Base-by-base conservation (phyloP, 2,797 vertebrate species). In the Microchirus variegatus region DNA sequence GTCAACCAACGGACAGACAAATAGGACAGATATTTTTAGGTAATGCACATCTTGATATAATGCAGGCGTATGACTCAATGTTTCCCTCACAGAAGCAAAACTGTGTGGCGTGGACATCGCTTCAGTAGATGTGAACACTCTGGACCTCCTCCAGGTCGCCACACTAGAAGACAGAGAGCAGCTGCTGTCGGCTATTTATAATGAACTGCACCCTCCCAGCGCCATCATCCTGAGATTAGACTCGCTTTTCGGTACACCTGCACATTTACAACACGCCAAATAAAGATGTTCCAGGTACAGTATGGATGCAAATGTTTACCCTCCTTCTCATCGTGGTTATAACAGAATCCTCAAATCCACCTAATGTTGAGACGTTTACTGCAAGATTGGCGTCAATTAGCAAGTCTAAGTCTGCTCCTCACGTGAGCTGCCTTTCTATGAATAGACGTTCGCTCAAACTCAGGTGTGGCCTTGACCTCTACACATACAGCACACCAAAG, bases 151-250 rank as follows among this genome's bases (percentile, higher is more conserved):
- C 36, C 91, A 91, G 14, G 79, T 94, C 58, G 70, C 70, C 59
- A 70, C 78, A 4, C 49, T 83, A 53, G 86, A 94, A 59, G 91
- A 94, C 12, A 89, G 75, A 54, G 93, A 93, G 82, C 83, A 54
- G 46, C 65, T 93, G 13, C 84, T 94, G 42, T 92, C 93, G 0
- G 90, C 91, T 22, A 85, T 94, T 65, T 94, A 94, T 53, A 84
- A 87, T 43, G 84, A 93, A 61, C 83, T 93, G 37, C 90, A 93
- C 67, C 91, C 93, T 53, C 85, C 87, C 38, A 91, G 83, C 71
- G 67, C 53, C 26, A 53, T 71, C 67, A 86, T 81, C 49, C 86
- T 79, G 75, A 85, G 65, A 56, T 70, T 92, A 2, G 84, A 93
- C 78, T 84, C 80, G 8, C 67, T 91, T 53, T 75, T 93, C 1